Base-by-base conservation (phyloP, 2,888 invertebrate genomes). In the Automeris io region DNA sequence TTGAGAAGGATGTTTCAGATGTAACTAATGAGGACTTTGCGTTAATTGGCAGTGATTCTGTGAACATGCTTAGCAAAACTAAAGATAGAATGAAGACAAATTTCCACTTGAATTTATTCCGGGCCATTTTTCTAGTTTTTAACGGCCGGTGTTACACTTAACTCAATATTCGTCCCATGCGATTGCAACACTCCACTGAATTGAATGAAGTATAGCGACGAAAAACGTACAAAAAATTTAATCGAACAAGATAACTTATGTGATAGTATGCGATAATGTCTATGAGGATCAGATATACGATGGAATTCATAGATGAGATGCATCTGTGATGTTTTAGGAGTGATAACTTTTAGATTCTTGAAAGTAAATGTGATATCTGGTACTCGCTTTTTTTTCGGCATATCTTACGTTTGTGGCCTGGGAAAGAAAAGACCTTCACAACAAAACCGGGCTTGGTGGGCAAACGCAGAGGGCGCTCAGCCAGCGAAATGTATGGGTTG, bases 61-160 rank as follows among this genome's bases (percentile, higher is more conserved):
- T 55, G 21, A 58, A 59, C 45, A 64, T 63, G 39, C 60, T 65
- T 18, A 70, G 43, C 35, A 65, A 19, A 31, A 66, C 37, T 37
- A 66, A 47, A 41, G 47, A 61, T 3, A 51, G 43, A 39, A 68
- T 46, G 16, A 73, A 45, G 37, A 57, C 39, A 13, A 61, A 58
- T 47, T 62, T 65, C 69, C 76, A 74, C 50, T 71, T 71, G 26
- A 57, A 56, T 48, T 62, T 71, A 34, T 53, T 61, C 64, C 70
- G 57, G 49, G 51, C 70, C 81, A 81, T 80, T 70, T 63, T 74
- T 42, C 26, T 18, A 18, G 24, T 19, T 24, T 31, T 39, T 50
- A 55, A 57, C 58, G 61, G 60, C 60, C 54, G 54, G 46, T 48
- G 45, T 43, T 47, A 33, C 47, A 51, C 50, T 47, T 50, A 39